These are phyloP conservation scores for Leptestheria dahalacensis DNA, from an alignment of 1,140 invertebrate species.

Conservation along the genomic window DNA sequence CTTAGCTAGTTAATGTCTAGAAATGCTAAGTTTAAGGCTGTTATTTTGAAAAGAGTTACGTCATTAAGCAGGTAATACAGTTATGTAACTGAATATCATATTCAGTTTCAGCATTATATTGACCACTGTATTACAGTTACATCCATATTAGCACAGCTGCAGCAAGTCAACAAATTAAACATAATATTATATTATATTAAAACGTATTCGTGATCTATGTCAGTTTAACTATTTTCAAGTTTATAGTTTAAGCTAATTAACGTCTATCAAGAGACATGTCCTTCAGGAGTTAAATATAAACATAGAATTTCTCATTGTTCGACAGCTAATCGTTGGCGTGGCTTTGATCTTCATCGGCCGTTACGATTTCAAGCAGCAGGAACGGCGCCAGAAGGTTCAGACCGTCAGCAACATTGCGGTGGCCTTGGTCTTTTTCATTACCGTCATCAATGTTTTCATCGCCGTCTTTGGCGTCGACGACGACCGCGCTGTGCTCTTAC, in stretches of 20 bases:
- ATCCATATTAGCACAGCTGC: too few relatives aligned
- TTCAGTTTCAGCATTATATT: too few relatives aligned
- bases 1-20: too few relatives aligned
- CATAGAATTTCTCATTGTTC: not conserved
- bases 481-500: not conserved
- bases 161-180: too few relatives aligned
- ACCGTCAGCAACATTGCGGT: not conserved
- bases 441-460: constrained; percentile 13
- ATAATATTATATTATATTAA: too few relatives aligned
- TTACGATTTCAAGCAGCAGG: constrained; percentile 3
- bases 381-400: not conserved
- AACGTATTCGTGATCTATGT: too few relatives aligned
- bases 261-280: not conserved
- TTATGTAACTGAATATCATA: too few relatives aligned
- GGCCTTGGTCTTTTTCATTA: constrained; percentile 6
- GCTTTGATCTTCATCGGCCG: constrained; percentile 8
- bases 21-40: too few relatives aligned
- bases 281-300: not conserved
- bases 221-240: too few relatives aligned
- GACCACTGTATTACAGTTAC: too few relatives aligned
- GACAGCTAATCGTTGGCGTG: constrained; percentile 9
- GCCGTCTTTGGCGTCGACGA: constrained; percentile 13
- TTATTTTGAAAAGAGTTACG: too few relatives aligned
- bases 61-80: too few relatives aligned
- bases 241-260: not conserved